Evolutionary conservation across 2,113 vertebrate species (phyloP), one percentile per base, ranked within the genome.

Genomic region (Siniperca knerii): DNA sequence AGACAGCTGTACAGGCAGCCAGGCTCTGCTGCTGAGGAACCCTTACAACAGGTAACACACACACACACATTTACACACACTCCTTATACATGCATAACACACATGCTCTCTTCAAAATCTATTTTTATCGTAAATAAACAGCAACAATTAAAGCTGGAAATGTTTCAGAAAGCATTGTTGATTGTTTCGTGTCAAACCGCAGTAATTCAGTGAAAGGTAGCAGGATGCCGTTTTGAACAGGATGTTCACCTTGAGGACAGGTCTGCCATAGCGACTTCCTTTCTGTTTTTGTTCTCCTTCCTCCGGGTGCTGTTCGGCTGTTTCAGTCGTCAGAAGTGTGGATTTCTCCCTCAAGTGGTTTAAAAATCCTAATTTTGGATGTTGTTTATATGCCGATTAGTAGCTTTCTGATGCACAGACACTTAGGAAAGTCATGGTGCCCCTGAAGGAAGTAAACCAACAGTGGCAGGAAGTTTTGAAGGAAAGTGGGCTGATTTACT

Each of bases 1-100:
- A 33, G 98, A 99, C 93, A 98, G 96, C 95, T 99, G 98, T 79
- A 95, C 97, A 0, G 96, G 98, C 91, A 98, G 97, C 87, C 98
- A 99, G 93, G 97, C 98, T 10, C 96, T 99, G 91, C 97, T 99
- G 69, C 96, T 99, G 85, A 97, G 98, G 92, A 98, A 96, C 35
- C 98, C 98, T 25, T 99, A 99, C 95, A 99, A 98, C 98, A 99
- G 98, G 98, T 99, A 93, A 83, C 71, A 81, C 87, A 82, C 89
- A 29, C 29, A 29, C 29, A 77, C 75, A 62, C 79, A 67, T 4
- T 4, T 8, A 52, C 60, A 73, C 64, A 71, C 48, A 64, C 33
- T 9, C 40, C 37, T 64, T 29, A 44, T 1, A 42, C 72, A 37
- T n/a, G 8, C 55, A 55, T 1, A 29, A 42, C 44, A 50, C 67